phyloP scores from a whole-genome alignment of 1,140 invertebrate genomes.

The Branchinecta lindahli region DNA sequence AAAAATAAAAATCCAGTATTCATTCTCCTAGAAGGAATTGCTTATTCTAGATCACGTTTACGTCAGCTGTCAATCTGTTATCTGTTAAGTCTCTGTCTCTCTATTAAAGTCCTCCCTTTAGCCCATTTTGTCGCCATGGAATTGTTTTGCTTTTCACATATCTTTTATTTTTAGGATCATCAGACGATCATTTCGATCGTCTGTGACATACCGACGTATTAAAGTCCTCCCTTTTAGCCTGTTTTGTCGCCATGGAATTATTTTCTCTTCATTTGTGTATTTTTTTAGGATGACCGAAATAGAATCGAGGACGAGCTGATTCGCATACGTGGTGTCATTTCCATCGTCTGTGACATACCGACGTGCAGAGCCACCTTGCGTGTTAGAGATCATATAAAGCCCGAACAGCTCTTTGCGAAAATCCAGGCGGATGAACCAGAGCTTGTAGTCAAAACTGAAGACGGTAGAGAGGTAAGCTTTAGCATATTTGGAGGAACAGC shows the following conservation, averaged over 20 bases:
- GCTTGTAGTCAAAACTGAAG: neutral
- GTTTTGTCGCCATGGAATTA: too few species aligned
- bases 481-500: too few species aligned
- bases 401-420: neutral
- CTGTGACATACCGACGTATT: constrained; percentile 23
- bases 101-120: too few species aligned
- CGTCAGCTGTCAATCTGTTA: too few species aligned
- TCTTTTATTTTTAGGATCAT: constrained; percentile 23
- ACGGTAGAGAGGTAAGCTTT: neutral
- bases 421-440: neutral
- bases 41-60: too few species aligned
- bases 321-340: constrained; percentile 24
- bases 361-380: constrained; percentile 23
- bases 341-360: constrained; percentile 25
- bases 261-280: neutral
- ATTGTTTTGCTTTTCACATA: too few species aligned
- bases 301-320: constrained; percentile 24
- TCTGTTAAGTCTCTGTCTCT: too few species aligned
- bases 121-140: too few species aligned
- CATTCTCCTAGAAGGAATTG: too few species aligned
- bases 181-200: constrained; percentile 25
- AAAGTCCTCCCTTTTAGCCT: too few species aligned
- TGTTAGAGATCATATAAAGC: constrained; percentile 17
- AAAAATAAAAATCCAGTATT: too few species aligned
- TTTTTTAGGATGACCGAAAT: constrained; percentile 23